Evolutionary conservation across 2,113 vertebrate species (phyloP), one percentile per base, ranked within the genome.

Genomic region (Anoura caudifer): DNA sequence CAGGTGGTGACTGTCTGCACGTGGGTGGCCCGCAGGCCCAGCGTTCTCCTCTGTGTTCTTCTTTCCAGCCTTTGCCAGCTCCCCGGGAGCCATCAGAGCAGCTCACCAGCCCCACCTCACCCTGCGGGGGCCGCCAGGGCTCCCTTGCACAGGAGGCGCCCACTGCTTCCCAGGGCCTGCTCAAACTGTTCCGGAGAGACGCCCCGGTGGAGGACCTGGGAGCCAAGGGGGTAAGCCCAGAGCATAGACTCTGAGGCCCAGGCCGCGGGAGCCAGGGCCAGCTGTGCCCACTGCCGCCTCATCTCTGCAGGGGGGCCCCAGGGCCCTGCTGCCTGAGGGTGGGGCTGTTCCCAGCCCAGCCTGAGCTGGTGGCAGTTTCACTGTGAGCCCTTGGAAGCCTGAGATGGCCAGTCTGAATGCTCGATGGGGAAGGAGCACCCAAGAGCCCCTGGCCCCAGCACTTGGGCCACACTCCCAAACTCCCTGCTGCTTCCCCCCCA

Each of bases 131-230:
- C 26, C 76, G 14, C 76, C 94, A 69, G 43, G 98, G 96, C 28
- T 98, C 98, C 96, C 98, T 97, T 93, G 98, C 98, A 0, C 96
- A 98, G 1, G 98, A 98, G 15, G 98, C 99, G 22, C 99, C 99
- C n/a, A 99, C 99, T 0, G 98, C 99, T 77, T 99, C 98, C 0
- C 99, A 99, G 90, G 99, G 99, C 45, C 99, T 99, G 4, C 99
- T 99, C 91, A 99, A 98, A 95, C 99, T 99, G 54, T 99, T 99
- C 98, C 99, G 98, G 85, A 98, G 96, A 54, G 98, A 99, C n/a
- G 87, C 96, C 0, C 96, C 97, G 0, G 98, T 99, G 97, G 99
- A 99, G 96, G 98, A 99, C 28, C 98, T 98, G 26, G 99, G 99
- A 31, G 98, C 99, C 72, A 99, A 99, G 98, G 99, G 98, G 75